phyloP scores from a whole-genome alignment of 2,113 vertebrate species.

The Corythaixoides concolor region DNA sequence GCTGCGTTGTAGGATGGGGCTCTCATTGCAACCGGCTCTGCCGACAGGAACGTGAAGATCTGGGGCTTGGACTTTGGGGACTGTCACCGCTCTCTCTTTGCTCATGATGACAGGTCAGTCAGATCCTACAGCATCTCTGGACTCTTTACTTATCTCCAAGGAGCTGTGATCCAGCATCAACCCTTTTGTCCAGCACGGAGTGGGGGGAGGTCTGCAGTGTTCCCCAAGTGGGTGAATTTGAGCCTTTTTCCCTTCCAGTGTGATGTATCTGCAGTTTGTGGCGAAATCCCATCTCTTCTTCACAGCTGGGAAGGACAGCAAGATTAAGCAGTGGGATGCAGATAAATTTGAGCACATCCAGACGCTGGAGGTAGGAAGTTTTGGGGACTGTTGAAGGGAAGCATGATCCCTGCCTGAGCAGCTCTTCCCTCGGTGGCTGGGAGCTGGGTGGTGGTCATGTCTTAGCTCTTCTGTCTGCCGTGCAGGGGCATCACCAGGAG shows the following conservation, averaged over 20 bases:
- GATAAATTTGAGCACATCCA: constrained; percentile 96
- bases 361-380: constrained; percentile 87
- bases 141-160: neutral
- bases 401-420: neutral
- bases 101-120: constrained; percentile 93
- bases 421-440: neutral
- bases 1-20: constrained; percentile 80
- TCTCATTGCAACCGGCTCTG: constrained; percentile 92
- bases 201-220: neutral
- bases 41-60: constrained; percentile 95
- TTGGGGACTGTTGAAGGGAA: neutral
- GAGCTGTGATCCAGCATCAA: neutral
- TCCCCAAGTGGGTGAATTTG: neutral
- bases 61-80: constrained; percentile 99
- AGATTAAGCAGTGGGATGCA: constrained; percentile 98
- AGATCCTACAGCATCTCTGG: neutral
- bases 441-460: neutral
- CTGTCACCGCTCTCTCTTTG: constrained; percentile 96
- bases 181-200: neutral
- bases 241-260: constrained; percentile 73
- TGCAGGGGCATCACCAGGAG: constrained; percentile 92
- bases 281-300: constrained; percentile 97
- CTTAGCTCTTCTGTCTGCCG: neutral
- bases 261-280: constrained; percentile 96
- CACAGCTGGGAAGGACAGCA: constrained; percentile 93